A percentile compares a stretch with the other conserved stretches of the same genome.
These are phyloP conservation scores for Florisuga fusca DNA, from an alignment of 2,797 vertebrate genomes.

Conservation along the genomic window DNA sequence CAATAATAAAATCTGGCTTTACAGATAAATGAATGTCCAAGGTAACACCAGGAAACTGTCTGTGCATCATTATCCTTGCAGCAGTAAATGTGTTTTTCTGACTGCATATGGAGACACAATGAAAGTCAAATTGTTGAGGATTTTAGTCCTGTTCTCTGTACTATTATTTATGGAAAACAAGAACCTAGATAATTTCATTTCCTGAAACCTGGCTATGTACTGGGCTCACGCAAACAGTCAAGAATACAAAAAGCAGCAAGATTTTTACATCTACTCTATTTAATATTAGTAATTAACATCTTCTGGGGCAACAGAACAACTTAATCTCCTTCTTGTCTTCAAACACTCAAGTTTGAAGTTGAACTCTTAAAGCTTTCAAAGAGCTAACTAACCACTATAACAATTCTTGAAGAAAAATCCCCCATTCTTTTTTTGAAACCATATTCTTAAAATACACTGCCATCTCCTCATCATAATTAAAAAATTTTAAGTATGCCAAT, in stretches of 20 bases:
- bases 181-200: background rate
- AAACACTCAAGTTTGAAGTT: background rate
- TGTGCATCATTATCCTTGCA: fast-evolving
- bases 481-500: slow-evolving; percentile 13
- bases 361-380: background rate
- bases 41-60: background rate
- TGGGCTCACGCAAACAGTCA: background rate
- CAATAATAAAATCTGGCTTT: background rate
- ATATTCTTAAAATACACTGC: background rate
- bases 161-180: background rate
- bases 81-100: background rate
- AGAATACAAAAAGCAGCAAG: background rate
- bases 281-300: background rate
- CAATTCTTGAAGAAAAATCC: background rate
- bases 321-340: background rate
- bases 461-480: background rate
- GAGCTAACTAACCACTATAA: background rate
- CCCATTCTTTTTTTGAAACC: background rate
- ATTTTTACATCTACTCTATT: background rate
- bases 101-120: background rate
- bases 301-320: background rate
- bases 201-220: background rate
- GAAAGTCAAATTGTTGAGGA: background rate
- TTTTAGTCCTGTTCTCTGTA: background rate
- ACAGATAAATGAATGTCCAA: background rate